phyloP scores from a whole-genome alignment of 2,888 invertebrate genomes.

The Elegia similella region DNA sequence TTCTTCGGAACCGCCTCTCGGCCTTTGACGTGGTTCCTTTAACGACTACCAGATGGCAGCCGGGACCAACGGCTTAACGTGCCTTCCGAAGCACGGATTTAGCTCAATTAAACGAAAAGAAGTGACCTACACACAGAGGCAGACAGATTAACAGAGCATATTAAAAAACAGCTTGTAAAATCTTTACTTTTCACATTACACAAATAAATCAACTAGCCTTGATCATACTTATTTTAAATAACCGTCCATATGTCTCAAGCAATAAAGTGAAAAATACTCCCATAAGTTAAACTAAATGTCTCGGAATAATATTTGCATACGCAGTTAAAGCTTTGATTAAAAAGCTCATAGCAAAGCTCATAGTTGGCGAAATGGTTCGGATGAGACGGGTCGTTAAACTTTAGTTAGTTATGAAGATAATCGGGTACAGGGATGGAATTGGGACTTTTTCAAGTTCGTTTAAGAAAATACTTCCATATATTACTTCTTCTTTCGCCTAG shows the following conservation, averaged over 20 bases:
- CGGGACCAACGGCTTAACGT: too few relatives aligned
- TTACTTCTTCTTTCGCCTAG: too few relatives aligned
- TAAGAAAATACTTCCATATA: background rate
- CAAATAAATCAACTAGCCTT: too few relatives aligned
- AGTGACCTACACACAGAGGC: too few relatives aligned
- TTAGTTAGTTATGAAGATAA: constrained; percentile 40
- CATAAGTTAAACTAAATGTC: constrained; percentile 48
- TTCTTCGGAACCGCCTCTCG: too few relatives aligned
- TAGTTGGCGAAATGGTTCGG: constrained; percentile 53
- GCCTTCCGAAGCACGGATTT: too few relatives aligned
- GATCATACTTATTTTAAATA: background rate
- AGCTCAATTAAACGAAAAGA: too few relatives aligned
- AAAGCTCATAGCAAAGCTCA: constrained; percentile 57
- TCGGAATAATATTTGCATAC: constrained; percentile 65
- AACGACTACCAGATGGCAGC: too few relatives aligned
- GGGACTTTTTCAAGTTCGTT: background rate
- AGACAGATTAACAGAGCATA: too few relatives aligned
- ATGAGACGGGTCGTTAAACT: constrained; percentile 54
- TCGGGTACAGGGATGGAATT: constrained; percentile 11
- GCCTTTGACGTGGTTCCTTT: too few relatives aligned
- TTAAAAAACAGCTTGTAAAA: too few relatives aligned
- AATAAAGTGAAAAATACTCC: constrained; percentile 2
- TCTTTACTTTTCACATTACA: too few relatives aligned
- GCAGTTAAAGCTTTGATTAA: constrained; percentile 58
- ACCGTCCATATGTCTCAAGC: background rate